Percentiles rank a stretch among this genome's conserved stretches.
Evolutionary conservation across 2,888 invertebrate species (phyloP).

Genomic region (Chymomyza procnemis): DNA sequence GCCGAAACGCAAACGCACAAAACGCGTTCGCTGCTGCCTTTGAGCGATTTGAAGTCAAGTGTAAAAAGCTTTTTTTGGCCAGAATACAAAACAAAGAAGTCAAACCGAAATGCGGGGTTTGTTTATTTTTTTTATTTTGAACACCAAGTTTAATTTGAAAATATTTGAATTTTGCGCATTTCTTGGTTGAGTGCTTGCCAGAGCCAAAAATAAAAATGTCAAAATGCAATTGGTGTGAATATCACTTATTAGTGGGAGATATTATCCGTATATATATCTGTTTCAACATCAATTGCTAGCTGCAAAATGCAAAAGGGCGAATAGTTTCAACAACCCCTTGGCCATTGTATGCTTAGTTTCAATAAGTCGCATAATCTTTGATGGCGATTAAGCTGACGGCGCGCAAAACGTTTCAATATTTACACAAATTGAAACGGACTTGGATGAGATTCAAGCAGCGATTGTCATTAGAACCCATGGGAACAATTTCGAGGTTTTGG

Average conservation of each 20-base stretch:
- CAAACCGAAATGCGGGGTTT: constrained; percentile 14
- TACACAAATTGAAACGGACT: constrained; percentile 53
- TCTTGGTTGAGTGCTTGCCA: constrained; percentile 60
- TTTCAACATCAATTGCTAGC: background rate
- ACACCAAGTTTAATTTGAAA: constrained; percentile 65
- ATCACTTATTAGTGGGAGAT: constrained; percentile 18
- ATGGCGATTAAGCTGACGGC: constrained; percentile 31
- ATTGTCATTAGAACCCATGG: constrained; percentile 53
- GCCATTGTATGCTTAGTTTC: constrained; percentile 29
- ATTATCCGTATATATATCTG: background rate
- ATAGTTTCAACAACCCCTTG: constrained; percentile 44
- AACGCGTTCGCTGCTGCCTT: constrained; percentile 53
- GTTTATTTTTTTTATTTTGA: constrained; percentile 46
- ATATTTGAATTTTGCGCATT: constrained; percentile 73
- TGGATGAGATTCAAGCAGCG: background rate
- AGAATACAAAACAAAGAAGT: constrained; percentile 29
- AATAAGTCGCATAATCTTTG: constrained; percentile 69
- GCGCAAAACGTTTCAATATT: constrained; percentile 65
- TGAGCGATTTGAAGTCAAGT: constrained; percentile 74
- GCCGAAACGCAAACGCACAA: constrained; percentile 56
- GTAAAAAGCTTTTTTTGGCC: constrained; percentile 61
- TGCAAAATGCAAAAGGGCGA: constrained; percentile 5
- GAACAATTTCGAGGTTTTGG: constrained; percentile 52
- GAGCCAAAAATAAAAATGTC: background rate
- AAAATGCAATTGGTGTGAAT: constrained; percentile 47